Evolutionary conservation across 1,140 invertebrate genomes (phyloP), one percentile per base, ranked within the genome.

Genomic region (Platorchestia sp.): DNA sequence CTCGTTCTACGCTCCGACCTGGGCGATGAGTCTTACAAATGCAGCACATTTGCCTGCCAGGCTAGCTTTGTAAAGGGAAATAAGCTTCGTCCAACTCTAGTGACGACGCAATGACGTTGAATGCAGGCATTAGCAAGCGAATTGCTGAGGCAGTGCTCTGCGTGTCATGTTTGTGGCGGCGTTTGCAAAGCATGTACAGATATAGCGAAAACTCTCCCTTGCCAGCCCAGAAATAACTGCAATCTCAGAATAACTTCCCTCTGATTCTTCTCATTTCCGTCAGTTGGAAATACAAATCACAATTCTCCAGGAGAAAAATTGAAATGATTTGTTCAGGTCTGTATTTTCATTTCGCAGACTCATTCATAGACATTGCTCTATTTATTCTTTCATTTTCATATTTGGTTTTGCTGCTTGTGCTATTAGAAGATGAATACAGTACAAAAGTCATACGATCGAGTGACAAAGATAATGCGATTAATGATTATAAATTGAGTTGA

Each of bases 31-130:
- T 75, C 59, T 75, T 75, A 75, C 59, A 75, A 75, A 75, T 75
- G 59, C 59, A 22, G 59, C 59, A 75, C 59, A 75, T 75, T 75
- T 22, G 59, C 59, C 59, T 75, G 59, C 59, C 59, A 3, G 14
- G 59, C 59, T 75, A 75, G 59, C 59, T 75, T 75, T 75, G 59
- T 75, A 75, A 75, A 75, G 59, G 59, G 59, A 75, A 75, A 75
- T 75, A 75, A 75, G 59, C 14, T 75, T 75, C 59, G 59, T 75
- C 59, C 59, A 75, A 75, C 59, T 75, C 59, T 36, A 19, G 59
- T 75, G 27, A 75, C 59, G 27, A 75, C 59, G 59, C 59, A 75
- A 75, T 75, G 59, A 75, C 59, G 59, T 75, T 75, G 59, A 75
- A 75, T 75, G 59, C 36, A 75, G 59, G 59, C 59, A 75, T 75